phyloP scores from a whole-genome alignment of 2,113 vertebrate genomes.

The Pogonocichla stellata region DNA sequence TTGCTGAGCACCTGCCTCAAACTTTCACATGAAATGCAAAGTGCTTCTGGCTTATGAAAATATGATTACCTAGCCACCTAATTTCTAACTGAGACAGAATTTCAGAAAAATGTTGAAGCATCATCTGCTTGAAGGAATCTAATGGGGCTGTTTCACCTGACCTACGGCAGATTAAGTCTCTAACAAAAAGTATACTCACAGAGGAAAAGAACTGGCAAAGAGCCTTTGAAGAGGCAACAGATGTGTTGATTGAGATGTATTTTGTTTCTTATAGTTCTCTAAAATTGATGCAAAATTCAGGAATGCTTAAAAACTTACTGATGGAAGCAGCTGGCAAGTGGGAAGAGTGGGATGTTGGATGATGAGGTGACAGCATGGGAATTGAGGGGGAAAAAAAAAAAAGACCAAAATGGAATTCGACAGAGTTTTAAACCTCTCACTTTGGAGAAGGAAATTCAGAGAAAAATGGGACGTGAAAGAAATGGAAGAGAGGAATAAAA shows the following conservation, averaged over 20 bases:
- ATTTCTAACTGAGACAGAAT: neutral
- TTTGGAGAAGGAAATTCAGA: neutral
- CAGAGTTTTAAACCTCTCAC: neutral
- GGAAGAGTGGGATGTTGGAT: conserved; percentile 16
- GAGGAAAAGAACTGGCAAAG: neutral
- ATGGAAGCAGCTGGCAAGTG: conserved; percentile 33
- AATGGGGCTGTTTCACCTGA: neutral
- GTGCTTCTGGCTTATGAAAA: neutral
- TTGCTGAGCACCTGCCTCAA: neutral
- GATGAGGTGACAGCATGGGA: neutral
- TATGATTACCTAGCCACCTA: neutral
- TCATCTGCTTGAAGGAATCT: neutral
- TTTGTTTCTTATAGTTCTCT: neutral
- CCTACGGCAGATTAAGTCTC: neutral
- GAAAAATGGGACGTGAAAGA: neutral
- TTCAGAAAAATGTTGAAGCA: neutral
- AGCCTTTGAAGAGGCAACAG: neutral
- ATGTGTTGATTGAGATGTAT: neutral
- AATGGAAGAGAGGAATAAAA: neutral
- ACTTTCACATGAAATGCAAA: neutral
- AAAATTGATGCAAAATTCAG: conserved; percentile 34
- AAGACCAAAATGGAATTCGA: neutral
- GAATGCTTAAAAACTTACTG: conserved; percentile 16
- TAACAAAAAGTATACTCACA: neutral
- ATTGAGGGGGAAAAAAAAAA: neutral